Evolutionary conservation across 2,888 invertebrate species (phyloP).

Genomic region (Phasia obesa): DNA sequence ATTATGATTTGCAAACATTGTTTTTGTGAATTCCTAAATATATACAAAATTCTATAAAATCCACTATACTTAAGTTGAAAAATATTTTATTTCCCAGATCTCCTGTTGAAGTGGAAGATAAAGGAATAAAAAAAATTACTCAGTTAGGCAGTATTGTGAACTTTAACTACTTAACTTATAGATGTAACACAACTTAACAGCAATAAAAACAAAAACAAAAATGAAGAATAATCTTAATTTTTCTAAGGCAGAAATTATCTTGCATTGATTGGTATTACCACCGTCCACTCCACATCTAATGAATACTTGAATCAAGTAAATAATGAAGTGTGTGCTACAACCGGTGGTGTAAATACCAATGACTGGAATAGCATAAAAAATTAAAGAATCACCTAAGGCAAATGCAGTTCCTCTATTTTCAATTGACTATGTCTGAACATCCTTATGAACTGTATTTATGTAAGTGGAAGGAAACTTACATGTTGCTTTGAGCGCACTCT

Average conservation of each 20-base stretch:
- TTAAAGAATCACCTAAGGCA: neutral
- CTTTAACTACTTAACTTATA: too few species aligned
- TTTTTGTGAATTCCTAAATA: too few species aligned
- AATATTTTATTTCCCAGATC: too few species aligned
- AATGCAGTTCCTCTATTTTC: neutral
- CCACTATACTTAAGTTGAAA: too few species aligned
- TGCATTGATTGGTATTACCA: neutral
- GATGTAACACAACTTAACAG: too few species aligned
- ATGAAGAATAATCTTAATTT: too few species aligned
- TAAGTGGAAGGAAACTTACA: constrained; percentile 72
- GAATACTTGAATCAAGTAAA: neutral
- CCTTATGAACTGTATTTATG: constrained; percentile 78
- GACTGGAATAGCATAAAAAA: neutral
- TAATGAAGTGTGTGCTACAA: neutral
- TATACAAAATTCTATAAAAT: too few species aligned
- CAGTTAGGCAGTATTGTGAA: too few species aligned
- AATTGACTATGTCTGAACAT: constrained; percentile 69
- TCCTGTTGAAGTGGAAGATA: too few species aligned
- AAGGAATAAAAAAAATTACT: too few species aligned
- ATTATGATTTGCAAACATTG: too few species aligned
- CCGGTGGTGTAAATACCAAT: neutral
- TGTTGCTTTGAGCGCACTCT: constrained; percentile 82
- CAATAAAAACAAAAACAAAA: too few species aligned
- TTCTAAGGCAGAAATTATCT: neutral
- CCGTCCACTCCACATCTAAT: neutral